A percentile compares a stretch with the other conserved stretches of the same genome.
These are phyloP conservation scores for Vireo griseus DNA, from an alignment of 2,797 vertebrate genomes.

Conservation along the genomic window DNA sequence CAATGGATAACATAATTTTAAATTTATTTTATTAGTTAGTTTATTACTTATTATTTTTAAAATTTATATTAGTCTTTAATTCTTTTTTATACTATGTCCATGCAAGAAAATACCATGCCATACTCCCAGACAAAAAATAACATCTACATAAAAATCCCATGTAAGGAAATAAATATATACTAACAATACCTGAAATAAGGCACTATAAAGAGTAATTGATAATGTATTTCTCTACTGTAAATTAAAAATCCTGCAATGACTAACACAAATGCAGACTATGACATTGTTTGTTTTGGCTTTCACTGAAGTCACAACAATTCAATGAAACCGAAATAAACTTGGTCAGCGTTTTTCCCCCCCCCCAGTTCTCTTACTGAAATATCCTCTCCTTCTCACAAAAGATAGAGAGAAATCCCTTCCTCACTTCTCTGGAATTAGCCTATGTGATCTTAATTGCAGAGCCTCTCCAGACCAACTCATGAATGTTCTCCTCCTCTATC, in stretches of 20 bases:
- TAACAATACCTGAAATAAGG: neutral
- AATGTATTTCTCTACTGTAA: neutral
- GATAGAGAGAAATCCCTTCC: neutral
- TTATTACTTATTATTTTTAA: neutral
- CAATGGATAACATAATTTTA: fast-evolving
- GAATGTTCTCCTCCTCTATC: neutral
- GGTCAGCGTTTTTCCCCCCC: neutral
- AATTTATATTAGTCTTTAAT: neutral
- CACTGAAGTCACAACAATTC: neutral
- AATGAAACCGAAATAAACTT: neutral
- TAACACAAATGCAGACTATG: neutral
- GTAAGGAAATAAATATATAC: neutral
- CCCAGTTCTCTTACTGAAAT: neutral
- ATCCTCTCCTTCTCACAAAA: neutral
- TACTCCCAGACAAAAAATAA: neutral
- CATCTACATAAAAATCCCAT: neutral
- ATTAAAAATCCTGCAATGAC: neutral
- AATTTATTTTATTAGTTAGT: neutral
- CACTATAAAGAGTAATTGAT: neutral
- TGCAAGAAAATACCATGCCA: neutral
- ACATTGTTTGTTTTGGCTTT: neutral
- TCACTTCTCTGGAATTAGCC: neutral
- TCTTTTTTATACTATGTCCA: neutral
- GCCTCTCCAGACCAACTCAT: neutral
- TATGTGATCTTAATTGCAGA: neutral